Percentiles rank a stretch among this genome's conserved stretches.
These are phyloP conservation scores for Athalia circularis DNA, from an alignment of 2,888 invertebrate genomes.

Conservation along the genomic window DNA sequence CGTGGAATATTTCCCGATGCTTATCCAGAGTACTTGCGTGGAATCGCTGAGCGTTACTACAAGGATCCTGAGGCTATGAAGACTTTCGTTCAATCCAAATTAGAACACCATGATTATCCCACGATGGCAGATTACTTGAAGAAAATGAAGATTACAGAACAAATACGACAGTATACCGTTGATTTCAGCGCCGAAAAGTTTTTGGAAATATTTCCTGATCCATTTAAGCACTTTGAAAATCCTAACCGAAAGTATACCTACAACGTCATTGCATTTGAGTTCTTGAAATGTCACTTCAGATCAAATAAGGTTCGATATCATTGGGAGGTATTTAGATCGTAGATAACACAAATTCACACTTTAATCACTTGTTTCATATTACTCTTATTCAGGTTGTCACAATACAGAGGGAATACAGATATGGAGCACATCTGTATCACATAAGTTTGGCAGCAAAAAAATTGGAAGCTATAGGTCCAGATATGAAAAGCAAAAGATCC, in stretches of 20 bases:
- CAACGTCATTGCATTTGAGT: conserved; percentile 54
- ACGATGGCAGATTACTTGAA: conserved; percentile 58
- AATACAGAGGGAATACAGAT: conserved; percentile 26
- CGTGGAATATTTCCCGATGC: conserved; percentile 67
- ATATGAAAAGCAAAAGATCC: conserved; percentile 58
- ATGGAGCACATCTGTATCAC: conserved; percentile 46
- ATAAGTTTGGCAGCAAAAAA: conserved; percentile 59
- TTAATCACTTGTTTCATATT: background rate
- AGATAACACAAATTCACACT: too few relatives aligned
- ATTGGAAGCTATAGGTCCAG: conserved; percentile 49
- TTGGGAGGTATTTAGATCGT: conserved; percentile 53
- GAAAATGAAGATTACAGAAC: conserved; percentile 62
- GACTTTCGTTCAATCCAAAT: conserved; percentile 58
- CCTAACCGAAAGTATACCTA: conserved; percentile 49
- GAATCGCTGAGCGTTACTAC: conserved; percentile 49
- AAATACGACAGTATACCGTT: conserved; percentile 72
- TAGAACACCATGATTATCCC: conserved; percentile 60
- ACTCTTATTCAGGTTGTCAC: conserved; percentile 12
- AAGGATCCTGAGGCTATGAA: conserved; percentile 53
- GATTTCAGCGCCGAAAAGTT: conserved; percentile 73
- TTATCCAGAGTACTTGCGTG: conserved; percentile 63
- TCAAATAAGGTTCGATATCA: conserved; percentile 52
- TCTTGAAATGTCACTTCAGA: conserved; percentile 58
- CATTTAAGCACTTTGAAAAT: conserved; percentile 59
- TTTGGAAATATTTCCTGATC: conserved; percentile 74